These are phyloP conservation scores for Girardia tigrina DNA, from an alignment of 2,888 invertebrate genomes.

Conservation along the genomic window DNA sequence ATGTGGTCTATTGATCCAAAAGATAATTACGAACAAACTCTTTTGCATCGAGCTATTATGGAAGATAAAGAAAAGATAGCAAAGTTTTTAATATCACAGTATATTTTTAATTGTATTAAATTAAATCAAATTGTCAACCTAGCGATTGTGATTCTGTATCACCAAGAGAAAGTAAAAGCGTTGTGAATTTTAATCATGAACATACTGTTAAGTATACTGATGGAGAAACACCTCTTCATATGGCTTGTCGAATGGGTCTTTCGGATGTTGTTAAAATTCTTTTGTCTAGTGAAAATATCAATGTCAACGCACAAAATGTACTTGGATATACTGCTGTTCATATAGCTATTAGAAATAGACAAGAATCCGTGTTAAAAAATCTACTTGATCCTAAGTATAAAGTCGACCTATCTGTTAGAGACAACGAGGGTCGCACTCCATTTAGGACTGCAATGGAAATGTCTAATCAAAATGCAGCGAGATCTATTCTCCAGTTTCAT, in stretches of 20 bases:
- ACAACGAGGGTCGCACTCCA: conserved; percentile 70
- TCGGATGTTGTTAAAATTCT: conserved; percentile 71
- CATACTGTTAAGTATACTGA: conserved; percentile 53
- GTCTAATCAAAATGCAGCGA: conserved; percentile 78
- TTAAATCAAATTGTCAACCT: background rate
- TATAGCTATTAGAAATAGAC: background rate
- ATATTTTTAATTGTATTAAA: conserved; percentile 29
- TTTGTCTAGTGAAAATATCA: conserved; percentile 69
- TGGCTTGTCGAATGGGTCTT: conserved; percentile 81
- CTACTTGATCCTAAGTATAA: conserved; percentile 71
- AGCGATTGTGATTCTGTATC: background rate
- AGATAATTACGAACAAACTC: conserved; percentile 66
- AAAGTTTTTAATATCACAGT: conserved; percentile 58
- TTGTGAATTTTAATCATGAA: background rate
- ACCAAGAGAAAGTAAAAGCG: background rate
- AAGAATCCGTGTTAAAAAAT: conserved; percentile 62
- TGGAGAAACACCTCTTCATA: conserved; percentile 69
- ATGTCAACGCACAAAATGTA: conserved; percentile 62
- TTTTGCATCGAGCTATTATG: conserved; percentile 66
- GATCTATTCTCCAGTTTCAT: conserved; percentile 71
- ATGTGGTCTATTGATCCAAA: conserved; percentile 70
- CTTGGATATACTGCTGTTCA: background rate
- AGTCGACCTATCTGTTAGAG: conserved; percentile 67
- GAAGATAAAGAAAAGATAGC: conserved; percentile 57
- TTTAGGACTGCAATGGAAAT: conserved; percentile 77